Base-by-base conservation (phyloP, 2,797 vertebrate genomes). In the Picus viridis region DNA sequence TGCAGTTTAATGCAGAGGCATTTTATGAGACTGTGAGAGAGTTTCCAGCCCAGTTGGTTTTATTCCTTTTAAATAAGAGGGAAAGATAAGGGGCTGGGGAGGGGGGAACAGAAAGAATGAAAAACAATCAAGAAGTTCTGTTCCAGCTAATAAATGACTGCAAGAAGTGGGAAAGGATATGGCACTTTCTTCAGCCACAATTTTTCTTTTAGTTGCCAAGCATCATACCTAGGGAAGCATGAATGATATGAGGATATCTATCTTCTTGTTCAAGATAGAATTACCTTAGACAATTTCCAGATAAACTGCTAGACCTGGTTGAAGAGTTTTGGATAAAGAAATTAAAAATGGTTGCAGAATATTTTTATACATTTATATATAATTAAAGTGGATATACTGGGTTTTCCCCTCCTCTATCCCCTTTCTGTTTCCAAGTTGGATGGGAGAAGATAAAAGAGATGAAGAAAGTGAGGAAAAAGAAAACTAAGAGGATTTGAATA, bases 121-220 rank as follows among this genome's bases (percentile, higher is more conserved):
- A 88, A 58, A 69, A 56, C 7, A 34, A 77, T 62, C 45, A 59
- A 57, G 13, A 5, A 45, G 24, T 54, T 92, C 27, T 83, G 53
- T 85, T 93, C 10, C 43, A 93, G 51, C n/a, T 86, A 80, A 90
- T 74, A 89, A 83, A 92, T 43, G 34, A 77, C 29, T 83, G 16
- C 9, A 83, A 77, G 34, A 63, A 36, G 23, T 77, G 65, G 22
- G 53, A 85, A 70, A 75, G 82, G 27, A 91, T n/a, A 72, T 15
- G 71, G 53, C 62, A 45, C 22, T 96, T 90, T 90, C 72, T 83
- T 88, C 69, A 89, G 36, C 75, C 81, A 88, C 41, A 32, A 43
- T 69, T 92, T 93, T 71, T 88, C 56, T 85, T 92, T 85, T 89
- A 78, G 85, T 91, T 94, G 75, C 63, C 79, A 85, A 78, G 72